Base-by-base conservation (phyloP, 92 coral and sea anemone species). In the Bergia sp. region DNA sequence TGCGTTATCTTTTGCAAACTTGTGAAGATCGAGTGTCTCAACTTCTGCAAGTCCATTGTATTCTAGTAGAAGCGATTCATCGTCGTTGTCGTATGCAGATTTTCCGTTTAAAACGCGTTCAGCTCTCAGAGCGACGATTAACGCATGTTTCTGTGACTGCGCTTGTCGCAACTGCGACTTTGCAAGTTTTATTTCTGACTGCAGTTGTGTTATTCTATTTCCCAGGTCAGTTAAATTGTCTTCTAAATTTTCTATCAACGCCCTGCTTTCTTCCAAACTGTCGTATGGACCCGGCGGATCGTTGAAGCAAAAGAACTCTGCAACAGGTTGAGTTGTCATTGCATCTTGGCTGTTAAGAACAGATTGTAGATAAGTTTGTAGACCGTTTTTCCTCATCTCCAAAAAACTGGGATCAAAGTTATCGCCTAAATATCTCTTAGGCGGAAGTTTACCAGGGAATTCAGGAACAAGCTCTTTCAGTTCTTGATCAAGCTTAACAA, bases 261-360 rank as follows among this genome's bases (percentile, higher is more conserved):
- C 98, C 76, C 96, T 87, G 88, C 98, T 94, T 55, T 97, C 97
- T 77, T 89, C 94, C 12, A 97, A 7, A 45, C 98, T 96, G 15
- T 97, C 98, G 72, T 91, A 91, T 4, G 98, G 96, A 0, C 96
- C 94, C 0, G 99, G 99, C 0, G 99, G 98, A 80, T 97, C 98
- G 53, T 97, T 95, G 38, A 97, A 92, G 71, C 97, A 92, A 72
- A 97, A 92, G 73, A 97, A 95, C 36, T 93, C 98, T 21, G 91
- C 76, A 1, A 78, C 94, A 15, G 99, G 98, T 44, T 86, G 96
- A 3, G 93, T 89, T 79, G 86, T 50, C 45, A 88, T 67, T 0
- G 90, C 86, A 8, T 91, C 93, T 11, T 83, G 86, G 64, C 92
- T 92, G 66, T 82, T 77, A 12, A 96, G 75, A 55, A 96, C 91